A percentile compares a stretch with the other conserved stretches of the same genome.
Conservation (phyloP, 2,797 vertebrate species). For the Linurgus olivaceus region DNA sequence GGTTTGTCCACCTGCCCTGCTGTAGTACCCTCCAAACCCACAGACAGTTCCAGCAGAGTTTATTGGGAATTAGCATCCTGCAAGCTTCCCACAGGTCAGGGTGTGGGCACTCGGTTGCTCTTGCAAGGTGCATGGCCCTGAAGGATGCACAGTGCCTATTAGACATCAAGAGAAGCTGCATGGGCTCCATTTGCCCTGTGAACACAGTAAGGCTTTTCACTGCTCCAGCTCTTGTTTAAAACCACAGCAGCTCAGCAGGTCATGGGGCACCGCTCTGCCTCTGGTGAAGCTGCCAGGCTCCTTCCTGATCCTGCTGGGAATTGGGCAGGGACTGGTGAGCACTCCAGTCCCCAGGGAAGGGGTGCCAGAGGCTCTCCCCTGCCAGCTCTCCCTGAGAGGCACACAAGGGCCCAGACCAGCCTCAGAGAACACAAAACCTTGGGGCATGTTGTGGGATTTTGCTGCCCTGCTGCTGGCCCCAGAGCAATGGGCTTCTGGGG, state of each 20-base stretch:
- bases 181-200: background rate
- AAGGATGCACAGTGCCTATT: background rate
- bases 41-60: background rate
- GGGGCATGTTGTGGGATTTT: background rate
- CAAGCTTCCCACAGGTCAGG: background rate
- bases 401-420: background rate
- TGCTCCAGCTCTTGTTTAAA: background rate
- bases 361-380: background rate
- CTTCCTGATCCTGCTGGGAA: background rate
- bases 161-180: background rate
- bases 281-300: background rate
- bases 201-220: background rate
- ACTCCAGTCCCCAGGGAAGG: accelerated
- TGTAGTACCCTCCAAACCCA: background rate
- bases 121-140: background rate
- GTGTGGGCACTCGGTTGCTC: accelerated
- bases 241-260: background rate
- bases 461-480: accelerated
- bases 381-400: background rate
- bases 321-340: background rate
- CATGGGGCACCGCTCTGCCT: background rate
- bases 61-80: background rate
- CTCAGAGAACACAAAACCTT: background rate
- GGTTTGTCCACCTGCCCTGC: background rate
- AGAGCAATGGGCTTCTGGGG: background rate